Evolutionary conservation across 2,113 vertebrate genomes (phyloP).

Genomic region (Thryonomys swinderianus): DNA sequence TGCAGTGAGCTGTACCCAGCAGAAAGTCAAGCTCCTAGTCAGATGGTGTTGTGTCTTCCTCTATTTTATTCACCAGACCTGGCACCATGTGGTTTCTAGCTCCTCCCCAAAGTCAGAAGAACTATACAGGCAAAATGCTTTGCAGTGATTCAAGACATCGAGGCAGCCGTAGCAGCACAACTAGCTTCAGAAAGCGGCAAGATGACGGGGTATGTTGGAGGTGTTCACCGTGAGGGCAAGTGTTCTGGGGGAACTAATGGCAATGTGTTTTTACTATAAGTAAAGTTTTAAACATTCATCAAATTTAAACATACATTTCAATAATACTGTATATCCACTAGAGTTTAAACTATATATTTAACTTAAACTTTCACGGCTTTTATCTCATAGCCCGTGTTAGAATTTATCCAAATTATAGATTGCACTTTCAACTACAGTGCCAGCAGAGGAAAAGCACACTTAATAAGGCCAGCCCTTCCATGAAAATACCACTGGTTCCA

Average conservation of each 20-base stretch:
- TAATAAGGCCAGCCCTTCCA: not conserved
- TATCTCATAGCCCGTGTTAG: not conserved
- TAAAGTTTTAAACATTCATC: not conserved
- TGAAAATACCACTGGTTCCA: not conserved
- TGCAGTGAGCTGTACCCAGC: not conserved
- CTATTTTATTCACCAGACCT: not conserved
- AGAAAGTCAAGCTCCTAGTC: not conserved
- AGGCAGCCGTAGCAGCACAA: not conserved
- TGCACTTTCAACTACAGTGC: not conserved
- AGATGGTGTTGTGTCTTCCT: not conserved
- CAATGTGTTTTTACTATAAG: not conserved
- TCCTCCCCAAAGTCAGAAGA: not conserved
- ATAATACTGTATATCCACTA: not conserved
- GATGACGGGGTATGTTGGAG: no score
- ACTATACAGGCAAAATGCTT: not conserved
- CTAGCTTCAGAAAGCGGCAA: not conserved
- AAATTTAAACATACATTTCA: not conserved
- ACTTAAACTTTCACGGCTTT: not conserved
- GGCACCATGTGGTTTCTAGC: not conserved
- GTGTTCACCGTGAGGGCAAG: not conserved
- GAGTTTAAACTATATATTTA: not conserved
- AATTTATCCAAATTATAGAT: not conserved
- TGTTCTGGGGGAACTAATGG: not conserved
- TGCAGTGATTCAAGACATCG: not conserved
- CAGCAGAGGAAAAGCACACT: not conserved